Evolutionary conservation across 2,888 invertebrate species (phyloP), one percentile per base, ranked within the genome.

Genomic region (Heteromurus nitidus): DNA sequence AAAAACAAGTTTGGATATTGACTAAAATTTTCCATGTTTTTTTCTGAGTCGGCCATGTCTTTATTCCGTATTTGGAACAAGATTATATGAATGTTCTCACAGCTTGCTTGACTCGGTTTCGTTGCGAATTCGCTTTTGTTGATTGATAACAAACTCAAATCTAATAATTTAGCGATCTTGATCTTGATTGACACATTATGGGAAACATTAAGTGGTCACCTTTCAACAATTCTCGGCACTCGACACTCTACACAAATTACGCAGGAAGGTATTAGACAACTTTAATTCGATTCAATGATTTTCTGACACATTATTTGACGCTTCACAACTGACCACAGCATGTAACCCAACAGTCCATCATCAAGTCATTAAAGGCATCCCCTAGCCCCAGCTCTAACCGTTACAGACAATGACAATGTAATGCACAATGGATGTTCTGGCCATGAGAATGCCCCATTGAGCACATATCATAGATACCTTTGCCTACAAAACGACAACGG

Each of bases 381-480:
- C 26, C 16, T 36, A 64, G 28, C 30, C 13, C 22, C 44, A 24
- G 24, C 44, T 16, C 42, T 36, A 58, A 44, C 28, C 58, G 65
- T 64, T 16, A 53, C 53, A 65, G 55, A 11, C 30, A 30, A 42
- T 42, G 36, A 42, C 22, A 67, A 67, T n/a, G n/a, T 58, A 67
- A 67, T 67, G 30, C 53, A 75, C 74, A 74, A 74, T 74, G 36
- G 36, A 7, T 42, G 67, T 58, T 18, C 50, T 77, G 76, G 64
- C 76, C 76, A 77, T 77, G 76, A 77, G 55, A 68, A 77, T 69
- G 69, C 68, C 58, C 50, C 68, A 77, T 69, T 77, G 76, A 68
- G 62, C 76, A 68, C 76, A 64, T 50, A n/a, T n/a, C n/a, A n/a
- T n/a, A n/a, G 44, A 26, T 44, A 65, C 22, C 24, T 24, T 3